Evolutionary conservation across 2,888 invertebrate species (phyloP).

Genomic region (Mythimna impura): DNA sequence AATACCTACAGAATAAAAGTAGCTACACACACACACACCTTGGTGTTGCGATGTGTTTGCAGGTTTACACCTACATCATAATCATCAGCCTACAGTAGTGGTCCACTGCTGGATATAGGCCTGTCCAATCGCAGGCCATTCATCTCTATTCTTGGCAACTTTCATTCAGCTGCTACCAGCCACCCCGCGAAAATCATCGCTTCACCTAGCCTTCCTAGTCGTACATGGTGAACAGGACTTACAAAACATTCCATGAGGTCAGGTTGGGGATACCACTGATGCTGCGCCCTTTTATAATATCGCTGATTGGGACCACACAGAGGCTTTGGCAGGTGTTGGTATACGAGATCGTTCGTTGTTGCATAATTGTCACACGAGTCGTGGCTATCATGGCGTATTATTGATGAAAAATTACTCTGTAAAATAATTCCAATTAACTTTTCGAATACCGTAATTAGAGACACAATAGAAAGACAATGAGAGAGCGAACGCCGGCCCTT

Average conservation of each 20-base stretch:
- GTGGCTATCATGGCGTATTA: slow-evolving; percentile 84
- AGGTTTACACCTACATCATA: too few relatives aligned
- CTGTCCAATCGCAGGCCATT: background rate
- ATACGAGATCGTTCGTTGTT: slow-evolving; percentile 88
- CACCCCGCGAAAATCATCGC: background rate
- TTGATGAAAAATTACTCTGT: slow-evolving; percentile 82
- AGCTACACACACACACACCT: too few relatives aligned
- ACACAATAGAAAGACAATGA: too few relatives aligned
- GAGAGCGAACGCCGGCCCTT: too few relatives aligned
- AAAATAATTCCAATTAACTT: slow-evolving; percentile 37
- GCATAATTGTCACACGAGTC: slow-evolving; percentile 86
- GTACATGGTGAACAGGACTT: slow-evolving; percentile 61
- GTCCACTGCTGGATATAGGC: too few relatives aligned
- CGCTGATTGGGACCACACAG: slow-evolving; percentile 83
- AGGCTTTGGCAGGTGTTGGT: slow-evolving; percentile 88
- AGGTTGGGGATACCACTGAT: slow-evolving; percentile 83
- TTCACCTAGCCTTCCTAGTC: background rate
- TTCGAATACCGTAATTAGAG: too few relatives aligned
- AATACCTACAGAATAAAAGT: too few relatives aligned
- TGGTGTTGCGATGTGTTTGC: too few relatives aligned
- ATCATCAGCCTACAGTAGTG: too few relatives aligned
- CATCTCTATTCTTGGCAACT: background rate
- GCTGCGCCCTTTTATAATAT: slow-evolving; percentile 82
- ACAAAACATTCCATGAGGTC: slow-evolving; percentile 85
- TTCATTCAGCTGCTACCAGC: background rate